phyloP scores from a whole-genome alignment of 1,140 invertebrate genomes.

The Bactericera cockerelli region DNA sequence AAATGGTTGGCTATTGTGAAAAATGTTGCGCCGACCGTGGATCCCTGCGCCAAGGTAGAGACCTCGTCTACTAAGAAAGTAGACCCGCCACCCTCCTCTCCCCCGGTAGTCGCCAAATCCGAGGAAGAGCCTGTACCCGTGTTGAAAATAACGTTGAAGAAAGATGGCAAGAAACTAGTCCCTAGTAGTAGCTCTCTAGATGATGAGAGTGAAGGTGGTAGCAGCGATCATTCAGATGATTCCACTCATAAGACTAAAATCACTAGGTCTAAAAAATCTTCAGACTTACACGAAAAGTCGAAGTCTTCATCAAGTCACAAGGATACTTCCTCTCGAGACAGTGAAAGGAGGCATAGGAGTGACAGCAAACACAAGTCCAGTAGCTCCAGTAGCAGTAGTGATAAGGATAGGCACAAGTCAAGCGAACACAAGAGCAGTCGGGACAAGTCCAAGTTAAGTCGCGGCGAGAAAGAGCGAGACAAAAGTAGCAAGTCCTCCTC shows the following conservation, averaged over 20 bases:
- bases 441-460: conserved; percentile 20
- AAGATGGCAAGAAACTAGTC: conserved; percentile 15
- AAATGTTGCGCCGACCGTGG: conserved; percentile 32
- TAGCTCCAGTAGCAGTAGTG: neutral
- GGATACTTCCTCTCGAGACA: neutral
- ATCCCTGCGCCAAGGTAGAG: conserved; percentile 9
- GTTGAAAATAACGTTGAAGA: conserved; percentile 12
- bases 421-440: conserved; percentile 14
- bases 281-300: neutral
- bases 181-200: neutral
- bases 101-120: no score
- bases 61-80: conserved; percentile 16
- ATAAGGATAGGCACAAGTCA: conserved; percentile 9
- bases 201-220: conserved; percentile 2
- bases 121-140: conserved; percentile 18
- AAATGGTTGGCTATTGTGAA: conserved; percentile 80
- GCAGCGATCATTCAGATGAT: neutral
- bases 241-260: neutral
- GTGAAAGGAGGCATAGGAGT: neutral
- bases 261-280: neutral
- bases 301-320: neutral
- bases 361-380: neutral
- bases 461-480: conserved; percentile 16
- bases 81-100: conserved; percentile 16
- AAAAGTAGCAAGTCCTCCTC: neutral